A percentile compares a stretch with the other conserved stretches of the same genome.
Conservation (phyloP, 2,113 vertebrate genomes). For the Drymodes brunneopygia region DNA sequence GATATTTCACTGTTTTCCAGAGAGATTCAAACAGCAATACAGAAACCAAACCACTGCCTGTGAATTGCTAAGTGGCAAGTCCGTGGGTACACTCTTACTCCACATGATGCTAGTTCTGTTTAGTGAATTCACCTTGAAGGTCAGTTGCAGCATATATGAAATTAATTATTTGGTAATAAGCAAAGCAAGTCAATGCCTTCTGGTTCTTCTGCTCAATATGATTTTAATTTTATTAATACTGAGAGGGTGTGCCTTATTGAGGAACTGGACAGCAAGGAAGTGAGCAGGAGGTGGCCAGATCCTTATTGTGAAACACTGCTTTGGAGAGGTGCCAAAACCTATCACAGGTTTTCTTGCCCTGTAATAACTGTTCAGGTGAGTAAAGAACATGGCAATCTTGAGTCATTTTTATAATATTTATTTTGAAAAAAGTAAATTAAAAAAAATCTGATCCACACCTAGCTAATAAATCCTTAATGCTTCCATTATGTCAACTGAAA, state of each 20-base stretch:
- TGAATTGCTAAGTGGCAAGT: background rate
- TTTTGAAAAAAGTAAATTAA: background rate
- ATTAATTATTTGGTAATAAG: background rate
- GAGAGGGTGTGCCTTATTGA: background rate
- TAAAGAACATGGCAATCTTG: background rate
- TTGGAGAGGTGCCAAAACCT: background rate
- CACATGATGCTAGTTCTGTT: background rate
- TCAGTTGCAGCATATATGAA: background rate
- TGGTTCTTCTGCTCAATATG: background rate
- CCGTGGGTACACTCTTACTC: background rate
- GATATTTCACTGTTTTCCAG: background rate
- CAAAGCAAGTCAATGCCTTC: background rate
- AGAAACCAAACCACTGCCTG: background rate
- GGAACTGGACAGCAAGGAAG: background rate
- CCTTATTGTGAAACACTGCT: background rate
- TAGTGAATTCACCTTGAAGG: background rate
- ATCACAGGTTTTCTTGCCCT: background rate
- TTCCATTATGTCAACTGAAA: background rate
- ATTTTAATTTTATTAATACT: background rate
- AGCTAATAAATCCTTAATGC: constrained; percentile 19
- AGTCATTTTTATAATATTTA: constrained; percentile 49
- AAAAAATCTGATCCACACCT: constrained; percentile 13
- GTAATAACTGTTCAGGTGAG: background rate
- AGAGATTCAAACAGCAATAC: background rate
- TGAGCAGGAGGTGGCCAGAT: background rate